Evolutionary conservation across 2,888 invertebrate genomes (phyloP), one percentile per base, ranked within the genome.

Genomic region (Ormyrus labotus): DNA sequence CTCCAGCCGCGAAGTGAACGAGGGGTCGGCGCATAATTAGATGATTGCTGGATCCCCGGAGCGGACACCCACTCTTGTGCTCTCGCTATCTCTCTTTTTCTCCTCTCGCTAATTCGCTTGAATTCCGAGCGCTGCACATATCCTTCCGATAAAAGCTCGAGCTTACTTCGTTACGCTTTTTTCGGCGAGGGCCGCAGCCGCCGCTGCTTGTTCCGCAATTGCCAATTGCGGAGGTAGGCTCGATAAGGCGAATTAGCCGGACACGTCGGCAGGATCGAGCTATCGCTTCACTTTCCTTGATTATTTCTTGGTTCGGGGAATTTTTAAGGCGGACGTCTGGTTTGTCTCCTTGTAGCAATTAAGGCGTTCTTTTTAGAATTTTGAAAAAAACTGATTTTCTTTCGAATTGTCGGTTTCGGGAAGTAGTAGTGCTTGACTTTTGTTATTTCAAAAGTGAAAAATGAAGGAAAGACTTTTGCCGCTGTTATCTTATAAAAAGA

Each of bases 1-100:
- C 72, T 81, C 81, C 78, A 74, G 70, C 74, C 70, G 81, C 69
- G 81, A 78, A 73, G 64, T 69, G 77, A 63, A 72, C 81, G 65
- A 73, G 78, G 72, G 61, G 60, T 53, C 58, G 47, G 13, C 64
- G 81, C 78, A 81, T 81, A 81, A 81, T 81, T 81, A 78, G 81
- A 78, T 81, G 78, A 81, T 81, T 78, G 81, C 70, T 80, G 75
- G 74, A 80, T 80, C 74, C 79, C 80, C 76, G 67, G 74, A 63
- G 74, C 45, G 69, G 79, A 51, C 63, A 60, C 51, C 11, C 63
- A 10, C 60, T 74, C 45, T 10, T 19, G 51, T 34, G 2, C 34
- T 34, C 34, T 34, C 34, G 19, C 19, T 19, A 19, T 34, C 2
- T 34, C 34, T 34, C 34, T 34, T 4, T 34, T 34, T 34, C 34